A percentile compares a stretch with the other conserved stretches of the same genome.
Conservation (phyloP, 2,888 invertebrate species). For the Leptopilina drosophilae region DNA sequence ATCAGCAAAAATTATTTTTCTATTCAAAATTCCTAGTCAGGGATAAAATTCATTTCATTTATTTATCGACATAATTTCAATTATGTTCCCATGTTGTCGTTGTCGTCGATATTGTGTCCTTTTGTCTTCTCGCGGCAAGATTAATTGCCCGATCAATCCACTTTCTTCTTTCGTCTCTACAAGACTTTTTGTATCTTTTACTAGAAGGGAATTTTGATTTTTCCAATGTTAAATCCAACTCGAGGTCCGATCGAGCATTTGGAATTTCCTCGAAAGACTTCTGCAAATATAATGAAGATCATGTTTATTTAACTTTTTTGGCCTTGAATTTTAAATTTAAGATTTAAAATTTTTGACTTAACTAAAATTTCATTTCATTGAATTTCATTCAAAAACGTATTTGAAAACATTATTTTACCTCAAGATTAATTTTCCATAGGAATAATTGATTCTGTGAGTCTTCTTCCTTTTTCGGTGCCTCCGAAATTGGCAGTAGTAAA, state of each 20-base stretch:
- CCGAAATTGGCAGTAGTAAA: constrained; percentile 78
- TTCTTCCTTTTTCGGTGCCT: neutral
- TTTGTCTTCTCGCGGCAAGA: neutral
- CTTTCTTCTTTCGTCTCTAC: constrained; percentile 61
- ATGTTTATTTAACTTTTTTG: neutral
- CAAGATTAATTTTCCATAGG: neutral
- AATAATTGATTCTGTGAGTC: neutral
- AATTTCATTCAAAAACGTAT: too few species aligned
- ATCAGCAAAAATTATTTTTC: too few species aligned
- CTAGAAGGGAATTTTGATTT: constrained; percentile 39
- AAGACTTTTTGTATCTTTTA: constrained; percentile 53
- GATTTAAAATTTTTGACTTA: too few species aligned
- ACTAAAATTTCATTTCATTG: too few species aligned
- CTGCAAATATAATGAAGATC: neutral
- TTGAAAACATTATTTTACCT: neutral
- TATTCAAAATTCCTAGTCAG: too few species aligned
- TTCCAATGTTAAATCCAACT: constrained; percentile 57
- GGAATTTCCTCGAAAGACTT: constrained; percentile 56
- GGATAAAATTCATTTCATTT: too few species aligned
- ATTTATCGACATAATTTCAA: constrained; percentile 43
- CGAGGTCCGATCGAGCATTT: constrained; percentile 53
- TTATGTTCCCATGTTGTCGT: constrained; percentile 54
- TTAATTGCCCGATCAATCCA: constrained; percentile 62
- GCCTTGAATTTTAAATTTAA: neutral
- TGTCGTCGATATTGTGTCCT: constrained; percentile 59